Conservation (phyloP, 2,113 vertebrate genomes). For the Zosterops japonicus region DNA sequence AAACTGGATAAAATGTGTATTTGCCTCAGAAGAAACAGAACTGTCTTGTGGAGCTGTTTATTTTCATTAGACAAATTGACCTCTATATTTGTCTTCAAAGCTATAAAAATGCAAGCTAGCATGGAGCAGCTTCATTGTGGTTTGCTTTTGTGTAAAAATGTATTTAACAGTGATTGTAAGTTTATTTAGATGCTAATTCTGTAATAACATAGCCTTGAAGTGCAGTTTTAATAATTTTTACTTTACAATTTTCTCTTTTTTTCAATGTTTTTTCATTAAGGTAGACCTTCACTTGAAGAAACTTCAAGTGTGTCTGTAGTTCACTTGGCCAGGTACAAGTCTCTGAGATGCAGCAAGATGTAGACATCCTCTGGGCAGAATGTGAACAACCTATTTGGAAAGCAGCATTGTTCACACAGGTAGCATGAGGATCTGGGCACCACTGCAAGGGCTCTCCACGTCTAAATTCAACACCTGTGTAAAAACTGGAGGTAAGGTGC, state of each 20-base stretch:
- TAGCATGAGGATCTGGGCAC: background rate
- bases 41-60: background rate
- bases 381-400: background rate
- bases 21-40: background rate
- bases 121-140: background rate
- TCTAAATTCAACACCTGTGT: background rate
- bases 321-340: background rate
- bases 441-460: background rate
- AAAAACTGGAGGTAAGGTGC: background rate
- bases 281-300: background rate
- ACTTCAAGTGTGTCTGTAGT: background rate
- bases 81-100: background rate
- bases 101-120: background rate
- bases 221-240: background rate
- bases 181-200: background rate
- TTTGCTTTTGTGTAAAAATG: background rate
- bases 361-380: background rate
- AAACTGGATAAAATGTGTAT: background rate
- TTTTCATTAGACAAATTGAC: background rate
- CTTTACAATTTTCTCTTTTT: background rate
- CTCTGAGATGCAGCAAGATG: background rate
- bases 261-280: background rate
- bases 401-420: background rate
- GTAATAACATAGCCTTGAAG: background rate
- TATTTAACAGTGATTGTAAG: background rate